phyloP scores from a whole-genome alignment of 2,888 invertebrate genomes.

The Labia minor region DNA sequence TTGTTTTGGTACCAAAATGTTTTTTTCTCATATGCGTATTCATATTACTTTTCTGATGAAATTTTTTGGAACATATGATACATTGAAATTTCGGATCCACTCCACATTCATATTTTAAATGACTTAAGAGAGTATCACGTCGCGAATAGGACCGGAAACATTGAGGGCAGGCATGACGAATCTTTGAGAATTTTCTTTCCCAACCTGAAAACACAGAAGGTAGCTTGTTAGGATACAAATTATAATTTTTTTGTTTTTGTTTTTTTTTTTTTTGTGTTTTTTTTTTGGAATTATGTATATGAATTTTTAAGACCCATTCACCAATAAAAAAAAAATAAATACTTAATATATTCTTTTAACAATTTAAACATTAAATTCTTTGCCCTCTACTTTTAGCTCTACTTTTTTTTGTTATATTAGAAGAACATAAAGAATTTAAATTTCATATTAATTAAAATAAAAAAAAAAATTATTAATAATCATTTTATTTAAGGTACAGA shows the following conservation, averaged over 20 bases:
- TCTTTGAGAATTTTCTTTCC: not conserved
- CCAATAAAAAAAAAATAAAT: not conserved
- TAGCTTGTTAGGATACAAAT: too few relatives aligned
- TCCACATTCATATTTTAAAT: not conserved
- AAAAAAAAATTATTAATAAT: too few relatives aligned
- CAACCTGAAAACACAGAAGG: not conserved
- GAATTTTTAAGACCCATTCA: too few relatives aligned
- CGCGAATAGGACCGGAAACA: slow-evolving; percentile 4
- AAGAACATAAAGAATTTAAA: too few relatives aligned
- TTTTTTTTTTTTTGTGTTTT: too few relatives aligned
- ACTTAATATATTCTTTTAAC: not conserved
- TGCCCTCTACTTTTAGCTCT: too few relatives aligned
- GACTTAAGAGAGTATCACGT: not conserved
- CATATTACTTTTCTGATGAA: not conserved
- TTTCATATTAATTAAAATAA: too few relatives aligned
- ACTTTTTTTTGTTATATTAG: too few relatives aligned
- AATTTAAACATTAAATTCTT: not conserved
- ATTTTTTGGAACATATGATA: not conserved
- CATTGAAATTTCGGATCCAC: not conserved
- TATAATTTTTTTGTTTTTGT: not conserved
- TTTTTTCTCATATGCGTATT: not conserved
- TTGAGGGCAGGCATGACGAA: not conserved
- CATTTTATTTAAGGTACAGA: too few relatives aligned
- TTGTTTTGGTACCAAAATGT: not conserved
- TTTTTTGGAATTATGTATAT: too few relatives aligned